These are phyloP conservation scores for Ornithorhynchus anatinus DNA, from an alignment of 2,113 vertebrate genomes.

Conservation along the genomic window DNA sequence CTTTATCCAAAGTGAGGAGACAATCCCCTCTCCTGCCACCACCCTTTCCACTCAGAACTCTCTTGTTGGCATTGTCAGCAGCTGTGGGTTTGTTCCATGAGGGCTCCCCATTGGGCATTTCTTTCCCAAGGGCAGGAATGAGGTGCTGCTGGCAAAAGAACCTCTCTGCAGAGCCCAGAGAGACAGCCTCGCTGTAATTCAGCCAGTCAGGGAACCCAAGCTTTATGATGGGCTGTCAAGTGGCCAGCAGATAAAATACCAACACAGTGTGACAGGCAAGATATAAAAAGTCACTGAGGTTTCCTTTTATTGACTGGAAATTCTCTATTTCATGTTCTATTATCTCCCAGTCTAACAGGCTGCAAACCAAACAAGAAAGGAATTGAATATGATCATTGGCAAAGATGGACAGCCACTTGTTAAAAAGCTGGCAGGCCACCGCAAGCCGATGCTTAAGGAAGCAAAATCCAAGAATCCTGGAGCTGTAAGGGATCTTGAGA, in stretches of 20 bases:
- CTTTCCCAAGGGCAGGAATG: too few relatives aligned
- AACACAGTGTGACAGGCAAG: conserved; percentile 55
- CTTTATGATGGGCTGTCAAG: conserved; percentile 60
- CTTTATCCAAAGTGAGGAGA: too few relatives aligned
- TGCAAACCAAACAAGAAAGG: conserved; percentile 16
- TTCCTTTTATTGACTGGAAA: conserved; percentile 60
- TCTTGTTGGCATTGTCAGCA: too few relatives aligned
- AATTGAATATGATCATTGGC: conserved; percentile 2
- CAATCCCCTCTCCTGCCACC: too few relatives aligned
- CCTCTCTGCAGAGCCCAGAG: too few relatives aligned
- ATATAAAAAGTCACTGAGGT: conserved; percentile 50
- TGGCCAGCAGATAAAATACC: conserved; percentile 54
- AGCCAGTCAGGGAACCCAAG: conserved; percentile 14
- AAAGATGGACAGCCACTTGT: background rate
- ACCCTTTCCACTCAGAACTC: too few relatives aligned
- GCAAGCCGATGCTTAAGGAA: accelerated
- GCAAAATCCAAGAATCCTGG: background rate
- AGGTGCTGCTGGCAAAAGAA: too few relatives aligned
- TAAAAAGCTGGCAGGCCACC: background rate
- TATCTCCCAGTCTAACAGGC: conserved; percentile 49
- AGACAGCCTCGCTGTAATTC: conserved; percentile 35
- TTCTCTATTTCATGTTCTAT: conserved; percentile 39
- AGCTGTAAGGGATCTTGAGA: background rate
- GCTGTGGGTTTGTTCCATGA: too few relatives aligned
- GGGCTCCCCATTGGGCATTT: too few relatives aligned